phyloP scores from a whole-genome alignment of 2,888 invertebrate species.

The Ptilodon capucinus region DNA sequence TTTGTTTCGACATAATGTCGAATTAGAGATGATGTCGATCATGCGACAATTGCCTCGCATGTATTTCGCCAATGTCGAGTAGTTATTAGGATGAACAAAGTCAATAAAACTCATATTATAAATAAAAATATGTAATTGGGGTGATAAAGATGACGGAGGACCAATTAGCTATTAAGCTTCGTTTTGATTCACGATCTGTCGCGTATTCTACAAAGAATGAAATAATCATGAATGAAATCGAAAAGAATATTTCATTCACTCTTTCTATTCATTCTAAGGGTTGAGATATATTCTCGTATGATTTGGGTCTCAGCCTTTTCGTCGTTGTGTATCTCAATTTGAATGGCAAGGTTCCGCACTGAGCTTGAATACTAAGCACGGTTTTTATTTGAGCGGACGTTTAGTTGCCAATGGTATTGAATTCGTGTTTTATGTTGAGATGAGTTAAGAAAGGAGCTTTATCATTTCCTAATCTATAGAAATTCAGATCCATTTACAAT shows the following conservation, averaged over 20 bases:
- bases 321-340: constrained; percentile 47
- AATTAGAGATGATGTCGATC: too few relatives aligned
- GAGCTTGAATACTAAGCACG: constrained; percentile 50
- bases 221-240: neutral
- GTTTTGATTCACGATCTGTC: neutral
- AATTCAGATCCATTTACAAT: too few relatives aligned
- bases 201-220: neutral
- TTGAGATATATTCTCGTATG: neutral
- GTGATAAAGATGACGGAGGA: too few relatives aligned
- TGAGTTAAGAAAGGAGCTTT: too few relatives aligned
- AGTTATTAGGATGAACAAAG: too few relatives aligned
- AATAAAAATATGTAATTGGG: too few relatives aligned
- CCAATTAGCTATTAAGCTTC: too few relatives aligned
- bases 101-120: too few relatives aligned
- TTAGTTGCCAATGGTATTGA: neutral
- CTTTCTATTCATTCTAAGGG: neutral
- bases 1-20: too few relatives aligned
- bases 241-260: neutral
- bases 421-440: neutral
- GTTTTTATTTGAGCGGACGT: constrained; percentile 20
- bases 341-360: constrained; percentile 44
- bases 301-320: constrained; percentile 26
- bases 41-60: too few relatives aligned
- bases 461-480: too few relatives aligned
- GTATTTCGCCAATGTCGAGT: too few relatives aligned